phyloP scores from a whole-genome alignment of 2,888 invertebrate species.

The Aelia acuminata region DNA sequence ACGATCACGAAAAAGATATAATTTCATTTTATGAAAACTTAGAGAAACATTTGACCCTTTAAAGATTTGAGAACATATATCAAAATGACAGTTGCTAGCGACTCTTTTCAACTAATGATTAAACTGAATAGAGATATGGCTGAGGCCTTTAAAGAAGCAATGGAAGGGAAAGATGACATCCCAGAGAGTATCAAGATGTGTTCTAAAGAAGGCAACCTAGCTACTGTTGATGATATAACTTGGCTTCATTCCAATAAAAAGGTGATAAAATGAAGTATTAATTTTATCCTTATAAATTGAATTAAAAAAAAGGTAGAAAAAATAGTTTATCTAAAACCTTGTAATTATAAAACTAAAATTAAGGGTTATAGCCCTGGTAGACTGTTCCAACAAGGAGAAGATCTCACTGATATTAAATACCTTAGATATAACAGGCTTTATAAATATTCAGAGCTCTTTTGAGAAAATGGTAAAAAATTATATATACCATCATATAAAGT shows the following conservation, averaged over 20 bases:
- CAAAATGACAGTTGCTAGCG: slow-evolving; percentile 71
- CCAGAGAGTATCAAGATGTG: slow-evolving; percentile 61
- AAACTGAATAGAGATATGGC: slow-evolving; percentile 75
- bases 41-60: slow-evolving; percentile 77
- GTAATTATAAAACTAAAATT: no score
- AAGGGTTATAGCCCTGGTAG: no score
- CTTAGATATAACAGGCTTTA: no score
- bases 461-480: no score
- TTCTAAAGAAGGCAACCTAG: slow-evolving; percentile 67
- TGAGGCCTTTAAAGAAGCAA: slow-evolving; percentile 72
- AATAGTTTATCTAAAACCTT: no score
- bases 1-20: slow-evolving; percentile 84
- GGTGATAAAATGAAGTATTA: slow-evolving; percentile 23
- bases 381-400: no score
- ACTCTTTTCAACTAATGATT: slow-evolving; percentile 76
- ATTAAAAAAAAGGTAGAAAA: no score
- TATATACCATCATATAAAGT: no score
- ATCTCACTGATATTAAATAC: no score
- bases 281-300: not conserved
- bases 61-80: slow-evolving; percentile 49
- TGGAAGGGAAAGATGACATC: slow-evolving; percentile 69
- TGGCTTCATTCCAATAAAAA: slow-evolving; percentile 75
- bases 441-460: no score
- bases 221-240: slow-evolving; percentile 74
- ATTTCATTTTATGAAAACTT: slow-evolving; percentile 81